Evolutionary conservation across 2,888 invertebrate genomes (phyloP), one percentile per base, ranked within the genome.

Genomic region (Drosophila cracens): DNA sequence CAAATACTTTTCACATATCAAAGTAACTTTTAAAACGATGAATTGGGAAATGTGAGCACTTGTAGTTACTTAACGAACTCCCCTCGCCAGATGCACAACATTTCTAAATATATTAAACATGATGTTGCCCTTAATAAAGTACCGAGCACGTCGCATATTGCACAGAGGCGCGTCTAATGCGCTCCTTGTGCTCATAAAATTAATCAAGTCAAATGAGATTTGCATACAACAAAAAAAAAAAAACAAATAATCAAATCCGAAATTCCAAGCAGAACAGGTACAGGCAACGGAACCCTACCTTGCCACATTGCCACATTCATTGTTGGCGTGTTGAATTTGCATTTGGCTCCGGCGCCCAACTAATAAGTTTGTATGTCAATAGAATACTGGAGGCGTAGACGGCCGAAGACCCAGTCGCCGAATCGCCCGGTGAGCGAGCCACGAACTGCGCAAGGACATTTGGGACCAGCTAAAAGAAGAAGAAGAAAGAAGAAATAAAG

Each of bases 391-490:
- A 31, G 68, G 25, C 48, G 27, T 40, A 62, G n/a, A 56, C 38
- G 25, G 48, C 18, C 58, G 56, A 38, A 51, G 54, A 36, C 63
- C 38, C 31, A 49, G 43, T 69, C 64, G 81, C 73, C 62, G 76
- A 76, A 62, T 76, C 66, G 76, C 54, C 67, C 71, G 66, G 56
- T 63, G 60, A 63, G 70, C 59, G 81, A 68, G 63, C 75, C 84
- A 75, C 83, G 90, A 90, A 91, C 92, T 92, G 92, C 92, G 92
- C 92, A 92, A 92, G 92, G 92, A 92, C 92, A 89, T 87, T 46
- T 46, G 46, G 46, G 16, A 16, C 29, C 51, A 51, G 51, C 51
- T 16, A 29, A 29, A 5, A 6, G 72, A 54, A 56, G 18, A 25
- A 79, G 11, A 40, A n/a, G 5, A 40, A 13, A 13, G 13, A 2